A percentile compares a stretch with the other conserved stretches of the same genome.
phyloP scores from a whole-genome alignment of 2,888 invertebrate genomes.

The Cephus pygmeus region DNA sequence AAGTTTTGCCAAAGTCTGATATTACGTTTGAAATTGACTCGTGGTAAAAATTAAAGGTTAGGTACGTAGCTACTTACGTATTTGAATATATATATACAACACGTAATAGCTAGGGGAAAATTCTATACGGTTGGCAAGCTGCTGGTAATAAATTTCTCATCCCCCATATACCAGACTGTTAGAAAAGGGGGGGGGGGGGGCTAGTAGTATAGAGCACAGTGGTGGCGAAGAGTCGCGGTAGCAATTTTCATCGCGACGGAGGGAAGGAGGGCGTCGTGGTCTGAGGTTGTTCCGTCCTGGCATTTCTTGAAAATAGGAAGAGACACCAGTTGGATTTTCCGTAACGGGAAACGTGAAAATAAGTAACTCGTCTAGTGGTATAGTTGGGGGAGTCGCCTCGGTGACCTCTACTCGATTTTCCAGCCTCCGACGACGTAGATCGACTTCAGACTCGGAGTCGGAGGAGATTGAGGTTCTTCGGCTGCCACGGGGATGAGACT shows the following conservation, averaged over 20 bases:
- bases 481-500: too few species aligned
- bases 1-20: too few species aligned
- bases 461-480: too few species aligned
- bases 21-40: too few species aligned
- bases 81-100: background rate
- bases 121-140: background rate
- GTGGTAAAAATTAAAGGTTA: too few species aligned
- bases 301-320: background rate
- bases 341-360: slow-evolving; percentile 1
- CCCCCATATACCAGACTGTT: background rate
- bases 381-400: too few species aligned
- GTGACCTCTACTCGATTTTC: too few species aligned
- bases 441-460: too few species aligned
- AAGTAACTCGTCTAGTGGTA: background rate
- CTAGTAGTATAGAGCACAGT: too few species aligned
- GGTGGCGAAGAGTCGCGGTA: too few species aligned
- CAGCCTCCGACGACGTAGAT: too few species aligned
- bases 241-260: background rate
- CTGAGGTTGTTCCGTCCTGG: background rate
- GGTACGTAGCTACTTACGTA: too few species aligned
- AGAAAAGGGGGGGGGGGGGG: background rate
- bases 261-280: background rate
- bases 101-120: background rate
- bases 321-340: background rate
- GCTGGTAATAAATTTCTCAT: slow-evolving; percentile 1